Base-by-base conservation (phyloP, 2,888 invertebrate species). In the Andrena haemorrhoa region DNA sequence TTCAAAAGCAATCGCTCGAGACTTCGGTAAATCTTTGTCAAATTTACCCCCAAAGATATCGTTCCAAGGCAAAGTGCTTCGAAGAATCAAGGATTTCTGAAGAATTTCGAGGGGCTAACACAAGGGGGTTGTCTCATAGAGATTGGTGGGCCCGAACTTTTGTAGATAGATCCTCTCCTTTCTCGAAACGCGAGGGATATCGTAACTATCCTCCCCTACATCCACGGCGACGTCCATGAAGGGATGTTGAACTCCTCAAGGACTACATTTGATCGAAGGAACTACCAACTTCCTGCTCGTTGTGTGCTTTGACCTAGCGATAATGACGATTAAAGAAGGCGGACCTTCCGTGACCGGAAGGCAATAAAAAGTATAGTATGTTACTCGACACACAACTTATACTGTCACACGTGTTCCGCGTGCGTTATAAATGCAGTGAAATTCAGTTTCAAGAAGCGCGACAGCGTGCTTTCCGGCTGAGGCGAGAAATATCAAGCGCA, bases 301-400 rank as follows among this genome's bases (percentile, higher is more conserved):
- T n/a, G n/a, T 3, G 8, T 7, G 10, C n/a, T 53, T 20, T 26
- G 6, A 5, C 10, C 23, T 2, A 8, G 10, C 26, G 58, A 65
- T 60, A 70, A 51, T 31, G 35, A 31, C 41, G 41, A 65, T 75
- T 70, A 70, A 35, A 20, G 23, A n/a, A 23, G 6, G 20, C 20
- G 35, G 33, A 0, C 8, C 6, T 8, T 20, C 35, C 7, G 7
- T 49, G 26, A 41, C 0, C 29, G 71, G 49, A 49, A 33, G 31
- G 26, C n/a, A 31, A n/a, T 49, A 51, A 76, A 65, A 64, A 58
- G 16, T 47, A 35, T 47, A 35, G 58, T 33, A 20, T 49, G 26
- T 65, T 71, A 31, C 53, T 20, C 8, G n/a, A 35, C 51, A 64
- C 29, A 6, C 31, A 26, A 49, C 35, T 10, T 58, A 58, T 56